phyloP scores from a whole-genome alignment of 2,113 vertebrate genomes.

The Tragelaphus strepsiceros region DNA sequence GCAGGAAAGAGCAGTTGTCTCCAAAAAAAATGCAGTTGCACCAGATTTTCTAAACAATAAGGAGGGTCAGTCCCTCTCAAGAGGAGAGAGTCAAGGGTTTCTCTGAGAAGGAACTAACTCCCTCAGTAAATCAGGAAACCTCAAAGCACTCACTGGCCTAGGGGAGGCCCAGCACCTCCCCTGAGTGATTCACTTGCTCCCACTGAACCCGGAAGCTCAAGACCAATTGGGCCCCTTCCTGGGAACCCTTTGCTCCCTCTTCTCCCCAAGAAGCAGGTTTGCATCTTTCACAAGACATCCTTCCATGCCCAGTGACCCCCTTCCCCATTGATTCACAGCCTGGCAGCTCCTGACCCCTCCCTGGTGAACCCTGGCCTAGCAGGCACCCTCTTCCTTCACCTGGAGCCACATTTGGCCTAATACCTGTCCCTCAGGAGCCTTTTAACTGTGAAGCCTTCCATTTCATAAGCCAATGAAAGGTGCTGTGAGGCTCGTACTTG shows the following conservation, averaged over 20 bases:
- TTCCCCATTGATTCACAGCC: not conserved
- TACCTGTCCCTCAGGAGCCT: not conserved
- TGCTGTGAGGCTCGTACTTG: accelerated
- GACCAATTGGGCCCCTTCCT: too few relatives aligned
- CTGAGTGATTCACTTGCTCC: not conserved
- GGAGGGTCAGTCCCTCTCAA: not conserved
- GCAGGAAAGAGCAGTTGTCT: not conserved
- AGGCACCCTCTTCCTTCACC: not conserved
- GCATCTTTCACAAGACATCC: not conserved
- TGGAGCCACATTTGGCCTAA: too few relatives aligned
- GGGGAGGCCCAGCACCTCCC: not conserved
- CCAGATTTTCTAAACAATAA: not conserved
- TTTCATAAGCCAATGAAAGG: not conserved
- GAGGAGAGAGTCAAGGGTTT: not conserved
- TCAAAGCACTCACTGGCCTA: not conserved
- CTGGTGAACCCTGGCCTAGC: not conserved
- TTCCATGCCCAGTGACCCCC: not conserved
- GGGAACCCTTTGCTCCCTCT: not conserved
- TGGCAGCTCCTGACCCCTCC: not conserved
- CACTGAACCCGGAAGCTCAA: conserved; percentile 1
- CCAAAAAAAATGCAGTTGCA: conserved; percentile 22
- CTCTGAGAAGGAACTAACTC: not conserved
- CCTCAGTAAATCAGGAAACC: not conserved
- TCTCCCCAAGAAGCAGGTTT: not conserved
- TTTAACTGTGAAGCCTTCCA: not conserved